Evolutionary conservation across 2,888 invertebrate species (phyloP).

Genomic region (Amblyjoppa fuscipennis): DNA sequence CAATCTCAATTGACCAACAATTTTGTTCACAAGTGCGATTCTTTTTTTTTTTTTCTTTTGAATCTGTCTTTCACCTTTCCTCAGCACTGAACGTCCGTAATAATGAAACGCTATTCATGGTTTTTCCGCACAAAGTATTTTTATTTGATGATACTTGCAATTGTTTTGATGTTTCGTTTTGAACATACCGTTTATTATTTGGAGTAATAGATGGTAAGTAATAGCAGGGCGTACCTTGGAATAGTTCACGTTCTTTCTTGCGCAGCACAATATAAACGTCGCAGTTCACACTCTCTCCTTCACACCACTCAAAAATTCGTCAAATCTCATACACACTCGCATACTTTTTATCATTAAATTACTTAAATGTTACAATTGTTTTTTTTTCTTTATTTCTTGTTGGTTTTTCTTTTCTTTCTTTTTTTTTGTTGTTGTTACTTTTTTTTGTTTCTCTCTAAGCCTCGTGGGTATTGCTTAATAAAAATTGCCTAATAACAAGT

Average conservation of each 20-base stretch:
- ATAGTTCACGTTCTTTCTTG: constrained; percentile 85
- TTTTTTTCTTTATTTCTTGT: constrained; percentile 66
- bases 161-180: constrained; percentile 73
- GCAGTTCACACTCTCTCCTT: constrained; percentile 82
- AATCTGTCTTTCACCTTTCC: constrained; percentile 85
- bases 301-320: constrained; percentile 69
- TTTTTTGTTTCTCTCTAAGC: constrained; percentile 74
- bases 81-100: constrained; percentile 86
- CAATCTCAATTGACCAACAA: constrained; percentile 39
- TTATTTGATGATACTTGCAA: constrained; percentile 81
- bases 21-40: constrained; percentile 70
- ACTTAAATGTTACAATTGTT: constrained; percentile 67
- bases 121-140: constrained; percentile 82
- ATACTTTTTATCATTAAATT: constrained; percentile 65
- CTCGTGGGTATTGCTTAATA: constrained; percentile 83
- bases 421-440: constrained; percentile 53
- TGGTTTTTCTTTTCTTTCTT: constrained; percentile 40
- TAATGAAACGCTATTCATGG: constrained; percentile 82
- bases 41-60: constrained; percentile 51
- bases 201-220: constrained; percentile 83
- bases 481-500: constrained; percentile 82
- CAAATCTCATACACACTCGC: constrained; percentile 71
- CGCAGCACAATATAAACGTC: constrained; percentile 85
- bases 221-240: constrained; percentile 85
- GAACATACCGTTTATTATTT: constrained; percentile 83